Evolutionary conservation across 2,888 invertebrate species (phyloP).

Genomic region (Nemotelus pantherinus): DNA sequence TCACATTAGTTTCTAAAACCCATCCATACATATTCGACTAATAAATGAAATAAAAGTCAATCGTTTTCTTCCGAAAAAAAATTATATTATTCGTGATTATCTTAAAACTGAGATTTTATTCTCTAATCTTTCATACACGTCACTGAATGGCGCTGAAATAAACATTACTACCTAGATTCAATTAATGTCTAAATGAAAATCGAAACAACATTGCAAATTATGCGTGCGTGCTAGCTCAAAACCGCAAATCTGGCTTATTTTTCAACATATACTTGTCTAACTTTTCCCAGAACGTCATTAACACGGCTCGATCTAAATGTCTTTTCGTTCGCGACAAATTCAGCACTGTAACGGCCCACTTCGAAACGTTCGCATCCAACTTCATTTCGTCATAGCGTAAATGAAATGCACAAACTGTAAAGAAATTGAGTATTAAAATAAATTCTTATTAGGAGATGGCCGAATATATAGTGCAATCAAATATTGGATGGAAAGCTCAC

Average conservation of each 20-base stretch:
- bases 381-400: constrained; percentile 96
- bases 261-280: constrained; percentile 79
- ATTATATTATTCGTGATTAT: too few species aligned
- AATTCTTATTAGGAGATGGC: background rate
- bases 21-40: too few species aligned
- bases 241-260: constrained; percentile 63
- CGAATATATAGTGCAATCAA: background rate
- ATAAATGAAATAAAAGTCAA: too few species aligned
- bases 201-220: background rate
- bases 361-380: constrained; percentile 91
- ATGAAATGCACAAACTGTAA: constrained; percentile 94
- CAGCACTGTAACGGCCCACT: constrained; percentile 96
- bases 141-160: constrained; percentile 11
- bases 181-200: constrained; percentile 2
- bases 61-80: too few species aligned
- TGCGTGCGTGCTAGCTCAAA: constrained; percentile 52
- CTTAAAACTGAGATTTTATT: background rate
- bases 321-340: constrained; percentile 91
- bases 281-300: constrained; percentile 97
- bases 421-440: constrained; percentile 43
- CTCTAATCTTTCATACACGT: constrained; percentile 10
- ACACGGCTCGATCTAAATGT: constrained; percentile 94
- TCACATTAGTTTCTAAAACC: too few species aligned
- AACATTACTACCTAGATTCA: constrained; percentile 22
- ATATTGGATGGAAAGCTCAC: constrained; percentile 67